Conservation (phyloP, 2,888 invertebrate species). For the Ophraella communa region DNA sequence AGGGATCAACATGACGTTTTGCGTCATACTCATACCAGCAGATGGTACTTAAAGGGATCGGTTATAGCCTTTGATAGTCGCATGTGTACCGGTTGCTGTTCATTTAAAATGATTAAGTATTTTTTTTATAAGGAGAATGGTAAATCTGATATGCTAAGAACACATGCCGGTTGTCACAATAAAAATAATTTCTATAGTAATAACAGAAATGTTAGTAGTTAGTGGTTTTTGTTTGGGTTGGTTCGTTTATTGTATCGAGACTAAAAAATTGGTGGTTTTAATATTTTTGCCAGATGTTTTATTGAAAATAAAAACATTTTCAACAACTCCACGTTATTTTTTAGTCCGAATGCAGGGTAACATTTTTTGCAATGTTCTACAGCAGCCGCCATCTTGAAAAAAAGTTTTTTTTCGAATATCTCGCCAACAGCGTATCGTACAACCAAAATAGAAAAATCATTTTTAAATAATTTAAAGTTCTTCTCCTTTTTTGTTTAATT, state of each 20-base stretch:
- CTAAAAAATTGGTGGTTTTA: neutral
- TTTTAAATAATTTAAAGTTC: too few relatives aligned
- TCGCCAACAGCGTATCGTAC: too few relatives aligned
- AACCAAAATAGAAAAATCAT: too few relatives aligned
- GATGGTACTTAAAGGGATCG: slow-evolving; percentile 24
- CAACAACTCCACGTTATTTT: too few relatives aligned
- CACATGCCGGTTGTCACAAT: slow-evolving; percentile 18
- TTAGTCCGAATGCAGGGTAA: too few relatives aligned
- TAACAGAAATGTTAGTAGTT: neutral
- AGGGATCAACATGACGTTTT: slow-evolving; percentile 22
- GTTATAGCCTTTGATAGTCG: slow-evolving; percentile 12
- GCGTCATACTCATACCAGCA: slow-evolving; percentile 28
- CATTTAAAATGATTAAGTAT: slow-evolving; percentile 14
- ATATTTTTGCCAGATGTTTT: neutral
- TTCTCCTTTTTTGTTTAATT: too few relatives aligned
- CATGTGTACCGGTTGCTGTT: slow-evolving; percentile 2
- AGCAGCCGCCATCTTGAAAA: too few relatives aligned
- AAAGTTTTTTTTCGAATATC: too few relatives aligned
- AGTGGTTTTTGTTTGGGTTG: neutral
- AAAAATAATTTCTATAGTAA: slow-evolving; percentile 12
- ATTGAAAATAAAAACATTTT: too few relatives aligned
- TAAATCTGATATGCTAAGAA: slow-evolving; percentile 15
- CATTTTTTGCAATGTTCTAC: too few relatives aligned
- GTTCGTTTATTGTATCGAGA: neutral
- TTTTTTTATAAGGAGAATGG: slow-evolving; percentile 1